Conservation (phyloP, 2,113 vertebrate species). For the Pterocles gutturalis region DNA sequence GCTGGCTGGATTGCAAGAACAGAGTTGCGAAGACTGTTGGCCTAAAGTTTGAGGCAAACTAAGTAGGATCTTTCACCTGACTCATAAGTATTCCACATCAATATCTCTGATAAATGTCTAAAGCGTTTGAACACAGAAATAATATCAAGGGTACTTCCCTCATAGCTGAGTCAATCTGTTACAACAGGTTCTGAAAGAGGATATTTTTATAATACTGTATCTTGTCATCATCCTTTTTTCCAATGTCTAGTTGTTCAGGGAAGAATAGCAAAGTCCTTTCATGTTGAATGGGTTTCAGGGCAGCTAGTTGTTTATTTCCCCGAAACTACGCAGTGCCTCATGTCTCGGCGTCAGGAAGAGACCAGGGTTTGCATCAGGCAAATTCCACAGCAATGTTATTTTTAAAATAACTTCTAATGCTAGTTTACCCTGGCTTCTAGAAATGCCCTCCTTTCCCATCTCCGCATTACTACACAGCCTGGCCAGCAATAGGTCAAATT, state of each 20-base stretch:
- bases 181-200: background rate
- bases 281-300: background rate
- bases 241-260: background rate
- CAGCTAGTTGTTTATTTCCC: background rate
- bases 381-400: background rate
- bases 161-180: background rate
- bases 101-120: background rate
- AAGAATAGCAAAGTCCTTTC: background rate
- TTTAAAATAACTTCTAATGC: background rate
- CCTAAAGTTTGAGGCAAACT: background rate
- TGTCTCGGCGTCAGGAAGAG: background rate
- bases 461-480: background rate
- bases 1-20: background rate
- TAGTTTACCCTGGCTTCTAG: background rate
- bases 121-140: background rate
- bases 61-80: background rate
- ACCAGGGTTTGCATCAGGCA: background rate
- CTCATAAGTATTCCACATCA: background rate
- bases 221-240: background rate
- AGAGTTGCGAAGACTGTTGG: background rate
- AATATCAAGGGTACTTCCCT: background rate
- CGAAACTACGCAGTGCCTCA: accelerated
- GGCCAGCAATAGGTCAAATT: background rate
- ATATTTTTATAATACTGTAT: background rate
- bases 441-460: background rate